Evolutionary conservation across 2,797 vertebrate species (phyloP).

Genomic region (Masticophis lateralis): DNA sequence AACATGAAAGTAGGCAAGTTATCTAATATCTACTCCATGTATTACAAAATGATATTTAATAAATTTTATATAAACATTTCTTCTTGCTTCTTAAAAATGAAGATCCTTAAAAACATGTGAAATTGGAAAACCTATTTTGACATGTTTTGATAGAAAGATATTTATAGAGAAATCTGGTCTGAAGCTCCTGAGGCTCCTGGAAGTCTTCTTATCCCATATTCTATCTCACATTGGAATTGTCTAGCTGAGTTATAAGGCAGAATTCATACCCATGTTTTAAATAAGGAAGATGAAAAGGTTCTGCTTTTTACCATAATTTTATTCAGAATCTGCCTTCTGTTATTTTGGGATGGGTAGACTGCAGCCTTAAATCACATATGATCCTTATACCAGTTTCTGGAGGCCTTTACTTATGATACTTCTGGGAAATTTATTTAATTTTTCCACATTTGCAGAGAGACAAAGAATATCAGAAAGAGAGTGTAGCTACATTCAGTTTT

Average conservation of each 20-base stretch:
- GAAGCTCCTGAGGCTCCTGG: neutral
- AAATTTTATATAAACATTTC: neutral
- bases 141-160: neutral
- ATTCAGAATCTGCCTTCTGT: neutral
- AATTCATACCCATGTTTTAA: neutral
- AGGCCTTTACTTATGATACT: neutral
- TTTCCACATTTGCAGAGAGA: neutral
- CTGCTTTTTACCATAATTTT: neutral
- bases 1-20: neutral
- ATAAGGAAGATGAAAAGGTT: neutral
- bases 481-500: neutral
- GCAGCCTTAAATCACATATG: neutral
- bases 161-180: neutral
- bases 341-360: neutral
- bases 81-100: neutral
- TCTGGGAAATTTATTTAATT: neutral
- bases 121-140: neutral
- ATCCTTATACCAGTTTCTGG: neutral
- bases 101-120: neutral
- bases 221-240: neutral
- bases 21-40: neutral
- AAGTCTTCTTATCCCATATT: neutral
- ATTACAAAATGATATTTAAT: neutral
- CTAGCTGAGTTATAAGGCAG: neutral
- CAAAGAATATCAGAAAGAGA: neutral